Percentiles rank a stretch among this genome's conserved stretches.
Evolutionary conservation across 2,797 vertebrate species (phyloP).

Genomic region (Syngnathus acus): DNA sequence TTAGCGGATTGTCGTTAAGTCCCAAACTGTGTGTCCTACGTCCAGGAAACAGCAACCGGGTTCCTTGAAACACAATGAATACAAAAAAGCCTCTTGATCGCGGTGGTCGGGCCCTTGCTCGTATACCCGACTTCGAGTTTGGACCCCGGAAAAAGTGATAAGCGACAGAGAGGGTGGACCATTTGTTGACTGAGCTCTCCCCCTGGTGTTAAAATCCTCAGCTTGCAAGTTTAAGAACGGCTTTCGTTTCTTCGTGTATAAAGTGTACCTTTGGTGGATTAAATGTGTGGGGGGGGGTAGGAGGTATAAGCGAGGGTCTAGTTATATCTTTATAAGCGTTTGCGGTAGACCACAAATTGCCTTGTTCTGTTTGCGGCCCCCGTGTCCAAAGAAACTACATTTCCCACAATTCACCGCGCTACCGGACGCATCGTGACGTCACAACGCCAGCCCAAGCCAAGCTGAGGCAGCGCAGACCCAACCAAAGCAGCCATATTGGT

Average conservation of each 20-base stretch:
- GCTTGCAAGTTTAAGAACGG: slow-evolving; percentile 13
- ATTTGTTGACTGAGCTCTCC: slow-evolving; percentile 31
- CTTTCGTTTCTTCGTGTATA: neutral
- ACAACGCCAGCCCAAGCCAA: slow-evolving; percentile 74
- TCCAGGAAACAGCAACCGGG: neutral
- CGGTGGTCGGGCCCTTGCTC: slow-evolving; percentile 11
- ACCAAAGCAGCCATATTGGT: slow-evolving; percentile 87
- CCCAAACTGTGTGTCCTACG: neutral
- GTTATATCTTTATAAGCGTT: neutral
- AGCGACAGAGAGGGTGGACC: slow-evolving; percentile 21
- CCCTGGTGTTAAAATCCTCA: slow-evolving; percentile 28
- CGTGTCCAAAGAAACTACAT: slow-evolving; percentile 33
- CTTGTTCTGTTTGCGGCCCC: neutral
- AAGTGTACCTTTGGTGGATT: neutral
- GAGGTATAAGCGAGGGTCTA: neutral
- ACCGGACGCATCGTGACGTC: slow-evolving; percentile 35
- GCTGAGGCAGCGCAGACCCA: slow-evolving; percentile 63
- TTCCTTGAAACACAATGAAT: slow-evolving; percentile 9
- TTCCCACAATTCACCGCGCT: slow-evolving; percentile 51
- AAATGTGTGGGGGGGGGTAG: neutral
- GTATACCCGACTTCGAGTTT: slow-evolving; percentile 10
- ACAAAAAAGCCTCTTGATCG: slow-evolving; percentile 4
- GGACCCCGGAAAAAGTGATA: slow-evolving; percentile 54
- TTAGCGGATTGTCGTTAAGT: too few relatives aligned
- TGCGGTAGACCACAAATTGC: neutral